These are phyloP conservation scores for Cyphomyrus discorhynchus DNA, from an alignment of 2,113 vertebrate genomes.

Conservation along the genomic window DNA sequence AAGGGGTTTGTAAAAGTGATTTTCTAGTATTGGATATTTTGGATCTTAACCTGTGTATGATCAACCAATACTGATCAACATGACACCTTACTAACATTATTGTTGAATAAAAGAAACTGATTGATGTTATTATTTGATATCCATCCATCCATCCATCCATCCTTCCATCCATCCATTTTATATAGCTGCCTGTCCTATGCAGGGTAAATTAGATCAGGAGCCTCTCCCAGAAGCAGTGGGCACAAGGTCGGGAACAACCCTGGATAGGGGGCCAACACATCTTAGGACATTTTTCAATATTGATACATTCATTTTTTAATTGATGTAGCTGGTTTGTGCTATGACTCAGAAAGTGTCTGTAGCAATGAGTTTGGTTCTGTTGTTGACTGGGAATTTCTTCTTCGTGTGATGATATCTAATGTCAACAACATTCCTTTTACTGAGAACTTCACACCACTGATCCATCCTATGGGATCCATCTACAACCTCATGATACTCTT, in stretches of 20 bases:
- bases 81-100: not conserved
- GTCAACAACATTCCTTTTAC: not conserved
- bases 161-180: not conserved
- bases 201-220: not conserved
- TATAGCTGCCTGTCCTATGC: not conserved
- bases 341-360: not conserved
- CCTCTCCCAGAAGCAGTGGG: not conserved
- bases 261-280: not conserved
- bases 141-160: not conserved
- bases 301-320: not conserved
- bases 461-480: conserved; percentile 9
- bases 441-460: not conserved
- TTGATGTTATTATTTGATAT: not conserved
- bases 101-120: not conserved
- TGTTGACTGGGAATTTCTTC: not conserved
- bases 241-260: not conserved
- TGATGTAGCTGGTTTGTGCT: not conserved
- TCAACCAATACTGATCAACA: not conserved
- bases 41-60: not conserved
- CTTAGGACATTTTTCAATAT: not conserved
- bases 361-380: not conserved
- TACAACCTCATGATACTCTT: conserved; percentile 13
- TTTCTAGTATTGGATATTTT: not conserved
- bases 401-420: not conserved
- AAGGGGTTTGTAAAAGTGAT: not conserved